Base-by-base conservation (phyloP, 2,797 vertebrate species). In the Antrozous pallidus region DNA sequence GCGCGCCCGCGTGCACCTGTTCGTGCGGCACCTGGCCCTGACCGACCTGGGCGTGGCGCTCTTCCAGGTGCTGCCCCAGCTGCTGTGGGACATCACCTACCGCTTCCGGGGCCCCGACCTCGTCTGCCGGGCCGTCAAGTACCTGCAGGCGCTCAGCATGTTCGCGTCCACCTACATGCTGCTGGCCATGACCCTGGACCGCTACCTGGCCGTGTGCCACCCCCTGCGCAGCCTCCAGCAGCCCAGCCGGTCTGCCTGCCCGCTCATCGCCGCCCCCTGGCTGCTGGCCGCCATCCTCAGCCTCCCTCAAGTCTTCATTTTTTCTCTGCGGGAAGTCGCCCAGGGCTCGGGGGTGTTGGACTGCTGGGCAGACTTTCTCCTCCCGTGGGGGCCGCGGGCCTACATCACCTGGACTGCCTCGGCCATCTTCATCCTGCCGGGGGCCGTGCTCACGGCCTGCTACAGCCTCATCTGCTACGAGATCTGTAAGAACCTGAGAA, bases 81-180 rank as follows among this genome's bases (percentile, higher is more conserved):
- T 99, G 92, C 98, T 99, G 89, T 99, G 99, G 99, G 99, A 99
- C 96, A 98, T 99, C 97, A 99, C 99, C 0, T 99, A 98, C 93
- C 98, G 98, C 74, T 99, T 99, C 97, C 98, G 98, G 97, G 99
- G 99, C 31, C 99, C 99, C 0, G 99, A 99, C 95, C 78, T 98
- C 0, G 98, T 99, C 80, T 99, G 99, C 98, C 98, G 99, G 70
- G 97, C 98, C 0, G 96, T 99, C 96, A 99, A 99, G 97, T 99
- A 99, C 97, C 98, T 99, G 97, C 99, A 99, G 98, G 99, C 99
- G 87, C 99, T 99, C 95, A 99, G 99, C 97, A 99, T 99, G 99
- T 99, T 99, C 61, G 98, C 99, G 65, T 99, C 99, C 90, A 99
- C 99, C 91, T 99, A 99, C 97, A 99, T 99, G 99, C 99, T 99